Evolutionary conservation across 2,888 invertebrate species (phyloP), one percentile per base, ranked within the genome.

Genomic region (Ormyrus thymus): DNA sequence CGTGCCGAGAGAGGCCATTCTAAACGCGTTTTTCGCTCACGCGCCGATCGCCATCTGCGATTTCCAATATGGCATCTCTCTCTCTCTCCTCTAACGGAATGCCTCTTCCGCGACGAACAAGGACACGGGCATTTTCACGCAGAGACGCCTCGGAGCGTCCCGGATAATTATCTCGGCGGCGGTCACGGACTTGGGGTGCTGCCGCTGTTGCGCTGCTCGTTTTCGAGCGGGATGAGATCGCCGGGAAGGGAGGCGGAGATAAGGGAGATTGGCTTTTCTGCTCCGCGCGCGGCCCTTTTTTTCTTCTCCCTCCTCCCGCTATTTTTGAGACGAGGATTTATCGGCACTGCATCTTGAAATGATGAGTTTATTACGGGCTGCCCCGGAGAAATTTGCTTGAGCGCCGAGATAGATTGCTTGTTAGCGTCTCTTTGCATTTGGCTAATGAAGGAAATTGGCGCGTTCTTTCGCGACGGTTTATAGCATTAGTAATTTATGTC

Each of bases 1-100:
- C 59, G 72, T n/a, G 2, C n/a, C 13, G 46, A 55, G 46, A 15
- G 8, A 45, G 56, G 74, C 76, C 62, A 76, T 76, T 76, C 76
- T 56, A 69, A 53, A 10, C 43, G 61, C 29, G 50, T 76, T 76
- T 69, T 76, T 75, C 56, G 7, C 59, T 56, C n/a, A 43, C 51
- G 58, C 76, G 10, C 48, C 75, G 73, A 74, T 74, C 73, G 55
- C 56, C 73, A 46, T 59, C 65, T 55, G 50, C 65, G 64, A 64
- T 73, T 65, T 62, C 65, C 65, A 56, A 48, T 50, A 53, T 53
- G 56, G 48, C 73, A 53, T 29, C 46, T 53, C 72, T 50, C 51
- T 29, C 13, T 56, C 6, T 9, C 29, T 29, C 29, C 29, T 29
- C 29, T 65, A 65, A 65, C 65, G 65, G 65, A 51, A 65, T 51